Evolutionary conservation across 2,888 invertebrate genomes (phyloP), one percentile per base, ranked within the genome.

Genomic region (Chironomus tentans): DNA sequence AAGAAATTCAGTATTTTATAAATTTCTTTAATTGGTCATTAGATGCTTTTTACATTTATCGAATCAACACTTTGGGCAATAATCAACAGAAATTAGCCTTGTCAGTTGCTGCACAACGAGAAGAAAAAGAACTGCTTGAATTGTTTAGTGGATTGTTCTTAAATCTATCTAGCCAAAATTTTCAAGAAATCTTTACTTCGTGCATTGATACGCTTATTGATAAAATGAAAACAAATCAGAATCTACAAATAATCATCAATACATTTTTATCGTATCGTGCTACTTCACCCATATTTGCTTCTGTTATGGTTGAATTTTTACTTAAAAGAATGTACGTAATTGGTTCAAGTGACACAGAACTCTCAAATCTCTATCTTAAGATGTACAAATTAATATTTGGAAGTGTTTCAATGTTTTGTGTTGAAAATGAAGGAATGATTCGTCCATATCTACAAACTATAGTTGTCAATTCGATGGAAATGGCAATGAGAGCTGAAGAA

Each of bases 141-240:
- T 95, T 97, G 82, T 97, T 98, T 81, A 97, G 97, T 79, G 95
- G 96, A 77, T 95, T 98, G 92, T 98, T 98, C 82, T 93, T 96
- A 0, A 93, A 96, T 91, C 94, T 98, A 93, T 94, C 95, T 81
- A 91, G 94, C 0, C 93, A 95, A 84, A 95, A 95, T 0, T 98
- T 98, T 83, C 94, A 95, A 48, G 98, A 98, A 85, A 94, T 98
- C 78, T 98, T 98, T 83, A 92, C 96, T 0, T 94, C 95, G 0
- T 94, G 95, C 1, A 97, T 98, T 79, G 95, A 97, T 76, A 96
- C 93, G 81, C 91, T 98, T 88, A 97, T 98, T 3, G 96, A 98
- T 81, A 87, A 97, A 79, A 96, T 98, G 76, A 93, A 95, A 80
- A 92, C 94, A 82, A 98, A 98, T 83, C 91, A 92, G 80, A 94